A percentile compares a stretch with the other conserved stretches of the same genome.
Conservation (phyloP, 2,113 vertebrate species). For the Oncorhynchus tshawytscha region DNA sequence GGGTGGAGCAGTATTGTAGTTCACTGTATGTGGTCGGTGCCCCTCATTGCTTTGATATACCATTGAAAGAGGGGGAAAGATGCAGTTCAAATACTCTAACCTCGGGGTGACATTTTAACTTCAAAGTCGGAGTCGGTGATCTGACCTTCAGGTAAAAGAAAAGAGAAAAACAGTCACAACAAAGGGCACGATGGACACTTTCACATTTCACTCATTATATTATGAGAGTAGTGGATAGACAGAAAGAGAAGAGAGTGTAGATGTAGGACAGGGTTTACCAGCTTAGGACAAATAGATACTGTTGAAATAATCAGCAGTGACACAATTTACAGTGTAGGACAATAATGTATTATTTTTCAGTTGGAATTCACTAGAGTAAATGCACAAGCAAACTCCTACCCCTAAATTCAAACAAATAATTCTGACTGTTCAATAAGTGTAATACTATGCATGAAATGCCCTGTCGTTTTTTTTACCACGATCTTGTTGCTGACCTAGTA, state of each 20-base stretch:
- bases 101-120: constrained; percentile 62
- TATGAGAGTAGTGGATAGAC: not conserved
- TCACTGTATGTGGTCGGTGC: not conserved
- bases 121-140: constrained; percentile 39
- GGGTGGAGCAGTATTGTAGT: not conserved
- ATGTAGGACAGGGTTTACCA: no score
- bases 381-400: no score
- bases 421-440: no score
- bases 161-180: not conserved
- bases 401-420: no score
- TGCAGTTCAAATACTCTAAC: constrained; percentile 62
- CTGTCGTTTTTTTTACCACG: no score
- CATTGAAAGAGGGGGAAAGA: constrained; percentile 27
- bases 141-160: constrained; percentile 21
- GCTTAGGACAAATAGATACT: no score
- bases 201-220: constrained; percentile 2
- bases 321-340: no score
- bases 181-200: not conserved
- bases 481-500: constrained; percentile 28
- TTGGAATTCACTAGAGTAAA: no score
- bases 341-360: no score
- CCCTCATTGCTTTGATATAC: constrained; percentile 46
- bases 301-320: no score
- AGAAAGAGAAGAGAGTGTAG: no score
- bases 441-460: no score